Base-by-base conservation (phyloP, 2,113 vertebrate species). In the Heterocephalus glaber region DNA sequence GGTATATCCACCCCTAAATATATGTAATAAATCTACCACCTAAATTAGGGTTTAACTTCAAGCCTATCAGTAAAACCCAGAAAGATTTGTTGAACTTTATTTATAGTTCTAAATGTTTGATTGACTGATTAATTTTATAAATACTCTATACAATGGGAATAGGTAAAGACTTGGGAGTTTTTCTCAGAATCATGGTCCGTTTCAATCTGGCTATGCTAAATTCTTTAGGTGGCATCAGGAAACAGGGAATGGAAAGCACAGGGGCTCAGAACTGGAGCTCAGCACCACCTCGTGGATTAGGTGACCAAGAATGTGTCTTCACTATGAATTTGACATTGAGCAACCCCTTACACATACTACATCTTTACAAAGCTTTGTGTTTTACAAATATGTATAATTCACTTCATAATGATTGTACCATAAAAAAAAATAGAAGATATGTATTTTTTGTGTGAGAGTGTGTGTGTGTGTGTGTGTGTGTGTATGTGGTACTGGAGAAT, bases 21-120 rank as follows among this genome's bases (percentile, higher is more conserved):
- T 87, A 77, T 47, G 11, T 30, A 96, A 41, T 12, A 19, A 79
- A 68, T 80, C 74, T 33, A n/a, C 72, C 35, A 56, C 74, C 84
- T 79, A 87, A 90, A 41, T 92, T 58, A 58, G 17, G 6, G 17
- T 92, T 86, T 94, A 86, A 56, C 8, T 19, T 63, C 20, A 77
- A 76, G 80, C 7, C 58, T 58, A 90, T 83, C 38, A 77, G 19
- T 87, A 77, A 82, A 86, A 96, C 63, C 1, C 20, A 70, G 49
- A 70, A 92, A 66, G n/a, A 63, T 61, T 77, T 56, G n/a, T 47
- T 88, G 89, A 89, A 66, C 14, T 81, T 80, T n/a, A 82, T 95
- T 82, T 38, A 83, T 5, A 81, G 81, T 88, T 89, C 70, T 70
- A 91, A 58, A 2, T 83, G 30, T 76, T 41, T 38, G 79, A 68